Percentiles rank a stretch among this genome's conserved stretches.
Evolutionary conservation across 2,797 vertebrate species (phyloP).

Genomic region (Sebastes aleutianus): DNA sequence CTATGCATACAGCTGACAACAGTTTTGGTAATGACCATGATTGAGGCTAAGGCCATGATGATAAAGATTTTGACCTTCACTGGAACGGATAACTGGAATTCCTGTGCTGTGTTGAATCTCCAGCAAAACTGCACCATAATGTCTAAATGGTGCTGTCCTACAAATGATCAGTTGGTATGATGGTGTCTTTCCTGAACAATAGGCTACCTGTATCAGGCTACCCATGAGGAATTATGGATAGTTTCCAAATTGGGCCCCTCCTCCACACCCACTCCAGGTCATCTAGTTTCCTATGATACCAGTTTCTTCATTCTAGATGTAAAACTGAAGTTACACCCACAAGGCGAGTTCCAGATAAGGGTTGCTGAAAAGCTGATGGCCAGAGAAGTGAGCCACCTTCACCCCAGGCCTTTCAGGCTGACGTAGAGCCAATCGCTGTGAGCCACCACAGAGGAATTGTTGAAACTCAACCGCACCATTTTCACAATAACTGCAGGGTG

Average conservation of each 20-base stretch:
- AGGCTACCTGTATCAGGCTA: neutral
- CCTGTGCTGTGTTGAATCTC: constrained; percentile 13
- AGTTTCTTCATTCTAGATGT: accelerated
- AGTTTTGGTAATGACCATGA: constrained; percentile 56
- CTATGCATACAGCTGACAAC: constrained; percentile 48
- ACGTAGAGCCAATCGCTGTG: too few species aligned
- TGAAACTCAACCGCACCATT: too few species aligned
- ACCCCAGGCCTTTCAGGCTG: too few species aligned
- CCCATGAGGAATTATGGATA: neutral
- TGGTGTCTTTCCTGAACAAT: neutral
- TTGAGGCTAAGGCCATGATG: constrained; percentile 19
- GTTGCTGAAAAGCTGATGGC: too few species aligned
- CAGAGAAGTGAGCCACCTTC: too few species aligned
- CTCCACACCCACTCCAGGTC: neutral
- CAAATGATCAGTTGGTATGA: neutral
- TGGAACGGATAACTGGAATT: constrained; percentile 20
- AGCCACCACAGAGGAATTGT: too few species aligned
- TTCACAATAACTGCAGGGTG: too few species aligned
- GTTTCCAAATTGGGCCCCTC: neutral
- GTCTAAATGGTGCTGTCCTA: neutral
- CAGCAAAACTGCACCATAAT: neutral
- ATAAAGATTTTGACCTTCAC: constrained; percentile 41
- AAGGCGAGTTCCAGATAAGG: too few species aligned
- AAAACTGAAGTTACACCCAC: neutral
- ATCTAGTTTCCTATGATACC: neutral